Percentiles rank a stretch among this genome's conserved stretches.
These are phyloP conservation scores for Yponomeuta evonymella DNA, from an alignment of 2,888 invertebrate species.

Conservation along the genomic window DNA sequence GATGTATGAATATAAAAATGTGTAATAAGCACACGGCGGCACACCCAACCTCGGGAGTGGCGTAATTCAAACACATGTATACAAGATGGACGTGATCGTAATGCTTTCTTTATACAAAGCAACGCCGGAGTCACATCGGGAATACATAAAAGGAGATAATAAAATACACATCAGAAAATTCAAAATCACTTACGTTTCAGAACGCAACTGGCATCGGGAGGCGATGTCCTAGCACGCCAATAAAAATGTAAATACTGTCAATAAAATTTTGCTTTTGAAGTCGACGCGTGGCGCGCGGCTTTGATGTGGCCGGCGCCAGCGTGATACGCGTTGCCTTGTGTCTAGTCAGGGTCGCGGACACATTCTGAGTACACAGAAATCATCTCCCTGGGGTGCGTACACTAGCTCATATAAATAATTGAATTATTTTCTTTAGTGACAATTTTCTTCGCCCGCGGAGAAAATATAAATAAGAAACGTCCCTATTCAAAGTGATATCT, in stretches of 20 bases:
- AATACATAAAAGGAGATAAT: constrained; percentile 71
- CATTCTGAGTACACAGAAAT: constrained; percentile 47
- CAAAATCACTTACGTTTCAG: constrained; percentile 75
- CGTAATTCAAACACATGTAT: constrained; percentile 29
- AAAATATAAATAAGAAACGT: constrained; percentile 7
- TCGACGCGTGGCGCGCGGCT: constrained; percentile 47
- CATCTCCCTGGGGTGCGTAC: constrained; percentile 38
- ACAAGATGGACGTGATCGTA: constrained; percentile 47
- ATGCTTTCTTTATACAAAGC: constrained; percentile 60
- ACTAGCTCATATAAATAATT: constrained; percentile 16
- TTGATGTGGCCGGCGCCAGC: constrained; percentile 51
- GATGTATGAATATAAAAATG: constrained; percentile 3
- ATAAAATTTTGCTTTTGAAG: constrained; percentile 74
- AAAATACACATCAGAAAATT: constrained; percentile 75
- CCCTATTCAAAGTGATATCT: constrained; percentile 3
- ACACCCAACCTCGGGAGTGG: not conserved
- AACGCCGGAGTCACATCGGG: constrained; percentile 59
- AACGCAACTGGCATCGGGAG: constrained; percentile 43
- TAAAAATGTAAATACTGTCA: constrained; percentile 73
- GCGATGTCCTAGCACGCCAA: constrained; percentile 70
- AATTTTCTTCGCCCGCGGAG: constrained; percentile 11
- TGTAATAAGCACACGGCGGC: not conserved
- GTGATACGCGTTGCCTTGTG: constrained; percentile 51
- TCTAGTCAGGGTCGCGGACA: constrained; percentile 31
- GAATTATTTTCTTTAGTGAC: constrained; percentile 18